Evolutionary conservation across 1,140 invertebrate genomes (phyloP).

Genomic region (Drosophila persimilis): DNA sequence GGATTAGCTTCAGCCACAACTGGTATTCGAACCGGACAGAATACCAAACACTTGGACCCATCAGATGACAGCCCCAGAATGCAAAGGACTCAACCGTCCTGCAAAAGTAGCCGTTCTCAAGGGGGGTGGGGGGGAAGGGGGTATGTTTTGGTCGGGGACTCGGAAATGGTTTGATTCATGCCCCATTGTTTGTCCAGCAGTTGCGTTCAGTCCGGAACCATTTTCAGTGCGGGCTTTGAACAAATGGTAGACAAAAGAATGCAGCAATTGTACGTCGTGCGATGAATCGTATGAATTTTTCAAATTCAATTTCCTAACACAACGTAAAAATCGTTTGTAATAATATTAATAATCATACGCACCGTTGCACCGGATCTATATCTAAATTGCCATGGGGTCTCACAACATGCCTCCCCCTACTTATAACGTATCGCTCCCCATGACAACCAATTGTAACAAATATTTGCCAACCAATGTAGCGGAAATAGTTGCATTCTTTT

Average conservation of each 20-base stretch:
- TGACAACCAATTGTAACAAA: constrained; percentile 32
- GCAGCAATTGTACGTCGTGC: constrained; percentile 17
- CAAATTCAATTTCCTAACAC: constrained; percentile 8
- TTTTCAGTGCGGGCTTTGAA: constrained; percentile 1
- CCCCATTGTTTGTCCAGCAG: constrained; percentile 13
- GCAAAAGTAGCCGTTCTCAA: constrained; percentile 14
- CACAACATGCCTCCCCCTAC: background rate
- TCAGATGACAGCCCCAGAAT: constrained; percentile 4
- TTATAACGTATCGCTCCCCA: constrained; percentile 1
- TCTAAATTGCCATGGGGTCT: constrained; percentile 23
- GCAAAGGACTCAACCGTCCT: background rate
- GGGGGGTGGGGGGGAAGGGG: too few species aligned
- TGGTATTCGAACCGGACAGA: background rate
- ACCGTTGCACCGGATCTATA: constrained; percentile 43
- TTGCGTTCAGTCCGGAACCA: constrained; percentile 3
- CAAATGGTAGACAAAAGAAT: constrained; percentile 3
- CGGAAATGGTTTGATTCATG: constrained; percentile 30
- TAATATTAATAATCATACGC: constrained; percentile 61
- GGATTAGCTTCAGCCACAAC: too few species aligned
- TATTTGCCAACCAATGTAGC: constrained; percentile 47
- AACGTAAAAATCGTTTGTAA: constrained; percentile 24
- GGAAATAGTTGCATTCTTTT: constrained; percentile 47
- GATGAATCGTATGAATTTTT: constrained; percentile 31
- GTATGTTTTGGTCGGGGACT: constrained; percentile 10
- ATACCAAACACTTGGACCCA: constrained; percentile 28